Conservation (phyloP, 2,113 vertebrate species). For the Tamias sibiricus region DNA sequence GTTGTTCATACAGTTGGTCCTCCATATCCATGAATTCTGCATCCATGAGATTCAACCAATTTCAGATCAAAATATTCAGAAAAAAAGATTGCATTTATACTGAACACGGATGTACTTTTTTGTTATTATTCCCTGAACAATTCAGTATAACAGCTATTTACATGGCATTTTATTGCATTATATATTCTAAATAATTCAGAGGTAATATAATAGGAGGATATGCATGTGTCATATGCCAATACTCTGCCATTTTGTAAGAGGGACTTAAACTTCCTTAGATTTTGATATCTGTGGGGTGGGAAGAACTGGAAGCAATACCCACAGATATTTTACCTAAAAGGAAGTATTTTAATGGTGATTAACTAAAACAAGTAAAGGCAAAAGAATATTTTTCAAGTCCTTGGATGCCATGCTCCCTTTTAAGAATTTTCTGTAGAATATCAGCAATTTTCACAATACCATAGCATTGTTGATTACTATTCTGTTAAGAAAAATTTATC, state of each 20-base stretch:
- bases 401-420: background rate
- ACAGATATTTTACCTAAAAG: background rate
- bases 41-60: background rate
- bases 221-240: background rate
- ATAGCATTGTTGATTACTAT: slow-evolving; percentile 6
- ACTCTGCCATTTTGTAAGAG: background rate
- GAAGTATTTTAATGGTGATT: background rate
- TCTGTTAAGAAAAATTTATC: background rate
- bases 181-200: background rate
- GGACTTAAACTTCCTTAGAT: background rate
- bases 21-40: background rate
- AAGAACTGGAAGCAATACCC: background rate
- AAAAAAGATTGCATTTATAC: background rate
- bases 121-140: background rate
- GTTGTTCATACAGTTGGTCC: background rate
- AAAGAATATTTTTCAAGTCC: background rate
- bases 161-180: background rate
- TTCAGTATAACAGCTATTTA: background rate
- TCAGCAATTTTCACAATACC: background rate
- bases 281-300: background rate
- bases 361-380: background rate
- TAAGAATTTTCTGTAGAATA: background rate
- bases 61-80: background rate
- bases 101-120: background rate
- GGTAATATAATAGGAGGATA: background rate